Evolutionary conservation across 2,888 invertebrate genomes (phyloP).

Genomic region (Eurois occulta): DNA sequence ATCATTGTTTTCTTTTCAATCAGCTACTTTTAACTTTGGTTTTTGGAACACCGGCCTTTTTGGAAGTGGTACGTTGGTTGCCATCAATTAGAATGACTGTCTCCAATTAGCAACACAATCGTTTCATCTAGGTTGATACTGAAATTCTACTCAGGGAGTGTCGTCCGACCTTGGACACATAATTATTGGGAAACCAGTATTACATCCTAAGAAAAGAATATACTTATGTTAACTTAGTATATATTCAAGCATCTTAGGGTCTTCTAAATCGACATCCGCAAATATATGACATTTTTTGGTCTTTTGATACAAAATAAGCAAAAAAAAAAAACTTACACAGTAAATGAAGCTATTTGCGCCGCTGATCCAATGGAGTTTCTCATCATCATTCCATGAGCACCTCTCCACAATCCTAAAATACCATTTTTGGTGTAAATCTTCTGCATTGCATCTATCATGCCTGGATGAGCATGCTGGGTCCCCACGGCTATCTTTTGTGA

Average conservation of each 20-base stretch:
- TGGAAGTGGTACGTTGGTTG: background rate
- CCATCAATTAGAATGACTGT: background rate
- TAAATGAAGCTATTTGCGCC: slow-evolving; percentile 95
- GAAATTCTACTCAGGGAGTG: background rate
- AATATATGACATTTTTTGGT: background rate
- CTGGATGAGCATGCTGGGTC: slow-evolving; percentile 94
- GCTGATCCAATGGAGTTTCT: slow-evolving; percentile 95
- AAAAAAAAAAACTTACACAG: slow-evolving; percentile 84
- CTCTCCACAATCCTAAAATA: slow-evolving; percentile 92
- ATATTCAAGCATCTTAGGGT: background rate
- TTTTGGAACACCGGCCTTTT: background rate
- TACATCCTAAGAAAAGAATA: background rate
- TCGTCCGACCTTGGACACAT: background rate
- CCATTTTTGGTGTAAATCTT: slow-evolving; percentile 91
- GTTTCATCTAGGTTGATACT: background rate
- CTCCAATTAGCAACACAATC: background rate
- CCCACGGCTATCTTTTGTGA: slow-evolving; percentile 96
- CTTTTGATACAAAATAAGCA: background rate
- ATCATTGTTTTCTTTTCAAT: slow-evolving; percentile 4
- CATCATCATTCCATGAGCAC: slow-evolving; percentile 93
- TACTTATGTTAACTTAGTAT: background rate
- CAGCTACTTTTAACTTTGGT: background rate
- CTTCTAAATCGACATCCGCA: background rate
- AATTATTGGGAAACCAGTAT: background rate
- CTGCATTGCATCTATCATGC: slow-evolving; percentile 92